phyloP scores from a whole-genome alignment of 2,797 vertebrate genomes.

The Todus mexicanus region DNA sequence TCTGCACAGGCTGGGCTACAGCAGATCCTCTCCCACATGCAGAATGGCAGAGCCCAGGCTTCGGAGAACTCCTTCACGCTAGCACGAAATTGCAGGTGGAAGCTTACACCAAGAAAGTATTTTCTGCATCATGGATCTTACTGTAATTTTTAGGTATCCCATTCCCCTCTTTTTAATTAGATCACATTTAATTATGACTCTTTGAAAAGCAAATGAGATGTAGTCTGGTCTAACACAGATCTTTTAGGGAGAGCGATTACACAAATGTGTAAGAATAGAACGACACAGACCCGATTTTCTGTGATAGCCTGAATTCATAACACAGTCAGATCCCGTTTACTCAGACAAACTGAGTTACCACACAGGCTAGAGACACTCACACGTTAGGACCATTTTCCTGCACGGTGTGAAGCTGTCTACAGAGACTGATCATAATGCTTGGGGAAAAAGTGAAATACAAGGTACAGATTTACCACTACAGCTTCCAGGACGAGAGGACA shows the following conservation, averaged over 20 bases:
- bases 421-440: neutral
- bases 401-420: neutral
- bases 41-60: neutral
- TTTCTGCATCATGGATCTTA: neutral
- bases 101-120: neutral
- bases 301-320: neutral
- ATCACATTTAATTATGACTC: neutral
- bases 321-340: neutral
- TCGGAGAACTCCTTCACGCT: neutral
- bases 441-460: neutral
- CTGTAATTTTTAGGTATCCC: neutral
- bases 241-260: neutral
- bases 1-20: neutral
- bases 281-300: neutral
- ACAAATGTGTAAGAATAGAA: neutral
- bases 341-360: neutral
- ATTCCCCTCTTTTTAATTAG: neutral
- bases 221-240: neutral
- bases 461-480: neutral
- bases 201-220: neutral
- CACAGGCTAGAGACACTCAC: neutral
- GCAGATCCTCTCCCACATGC: neutral
- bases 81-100: neutral
- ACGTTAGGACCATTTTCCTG: neutral
- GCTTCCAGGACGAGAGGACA: neutral